Evolutionary conservation across 2,888 invertebrate species (phyloP), one percentile per base, ranked within the genome.

Genomic region (Pheosia gnoma): DNA sequence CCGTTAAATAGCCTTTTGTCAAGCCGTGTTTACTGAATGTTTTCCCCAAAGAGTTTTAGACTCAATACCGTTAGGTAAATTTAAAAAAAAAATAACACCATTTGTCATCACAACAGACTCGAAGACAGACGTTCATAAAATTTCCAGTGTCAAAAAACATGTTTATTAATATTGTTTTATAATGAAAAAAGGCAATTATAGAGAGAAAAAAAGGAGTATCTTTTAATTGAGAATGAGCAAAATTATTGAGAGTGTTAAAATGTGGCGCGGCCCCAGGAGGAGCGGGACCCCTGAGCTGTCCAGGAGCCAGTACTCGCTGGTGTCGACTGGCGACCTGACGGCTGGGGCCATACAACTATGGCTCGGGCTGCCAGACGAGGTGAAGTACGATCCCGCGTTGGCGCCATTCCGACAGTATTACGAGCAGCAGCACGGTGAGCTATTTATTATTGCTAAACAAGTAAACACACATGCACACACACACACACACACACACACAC

Each of bases 301-400:
- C 49, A 83, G 93, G 66, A 89, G 93, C 49, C 89, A 91, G 73
- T 94, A 93, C 60, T 91, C 91, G 5, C 67, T 93, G 82, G 91
- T 94, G 13, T 91, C 94, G 5, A 91, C 87, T 36, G 90, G 87
- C 62, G 95, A 95, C 68, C 85, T 95, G 65, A 95, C 95, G 0
- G 94, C 95, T 13, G 95, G 94, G 0, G 94, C 95, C 0, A 83
- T 96, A 8, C 95, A 95, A 76, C 94, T 96, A 13, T 96, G 96
- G 96, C 88, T 95, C 37, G 94, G 94, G 7, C 77, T 96, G 7
- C 96, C 96, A 0, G 94, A 95, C 64, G 94, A 95, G 69, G 95
- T 96, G 66, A 95, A 95, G 56, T 94, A 95, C 67, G 96, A 96
- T 80, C 95, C 96, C 0, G 95, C 95, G 49, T 86, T 96, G 79